Base-by-base conservation (phyloP, 2,888 invertebrate genomes). In the Spilosoma lubricipeda region DNA sequence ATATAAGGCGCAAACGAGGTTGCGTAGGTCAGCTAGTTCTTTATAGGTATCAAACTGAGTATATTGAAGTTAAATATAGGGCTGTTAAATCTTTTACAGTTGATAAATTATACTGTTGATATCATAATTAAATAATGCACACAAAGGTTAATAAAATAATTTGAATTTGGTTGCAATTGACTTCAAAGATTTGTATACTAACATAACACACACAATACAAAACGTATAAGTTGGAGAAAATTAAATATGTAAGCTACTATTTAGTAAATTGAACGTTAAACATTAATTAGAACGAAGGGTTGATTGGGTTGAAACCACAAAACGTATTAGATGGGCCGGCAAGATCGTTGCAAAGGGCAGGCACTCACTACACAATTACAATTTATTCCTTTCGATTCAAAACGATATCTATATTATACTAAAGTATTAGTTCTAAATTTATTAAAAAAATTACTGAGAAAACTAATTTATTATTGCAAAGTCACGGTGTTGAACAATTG, bases 271-370 rank as follows among this genome's bases (percentile, higher is more conserved):
- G 39, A 39, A 66, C 36, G n/a, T 66, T 66, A 66, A 66, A 66
- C 39, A 66, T 66, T 66, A 39, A 66, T 66, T n/a, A 39, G 39
- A 66, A 66, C 66, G 23, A 66, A 66, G 66, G 66, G 66, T 66
- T 66, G 23, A 66, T 66, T 66, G 66, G 66, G 66, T 66, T n/a
- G 36, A 23, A 36, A n/a, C 66, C 36, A 66, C 66, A 66, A n/a
- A 66, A 65, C 65, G 20, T 65, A 36, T 36, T 36, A 66, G 66
- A 13, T 66, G 66, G 30, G n/a, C 18, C 18, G 30, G 63, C 63
- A 63, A 67, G 52, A 70, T 63, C 75, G 67, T 67, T 65, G 56
- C 27, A 23, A 74, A 68, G 33, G 67, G 23, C 59, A 27, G 63
- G 63, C 30, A 30, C 30, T 63, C 30, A 30, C 30, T 63, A 63